Evolutionary conservation across 2,888 invertebrate species (phyloP).

Genomic region (Druceiella hillmani): DNA sequence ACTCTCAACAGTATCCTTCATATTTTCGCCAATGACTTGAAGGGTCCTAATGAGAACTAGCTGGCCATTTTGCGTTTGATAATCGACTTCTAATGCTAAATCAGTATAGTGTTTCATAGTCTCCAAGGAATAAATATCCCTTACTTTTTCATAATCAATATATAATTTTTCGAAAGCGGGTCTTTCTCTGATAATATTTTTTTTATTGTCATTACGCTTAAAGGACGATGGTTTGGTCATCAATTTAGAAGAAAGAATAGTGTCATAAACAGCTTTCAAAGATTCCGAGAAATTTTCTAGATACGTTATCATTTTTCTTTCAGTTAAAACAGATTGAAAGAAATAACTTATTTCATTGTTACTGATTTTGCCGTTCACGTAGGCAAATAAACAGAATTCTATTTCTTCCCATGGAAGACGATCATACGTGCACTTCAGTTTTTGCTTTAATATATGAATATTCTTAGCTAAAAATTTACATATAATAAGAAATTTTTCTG

Average conservation of each 20-base stretch:
- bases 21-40: neutral
- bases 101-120: constrained; percentile 17
- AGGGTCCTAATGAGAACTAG: neutral
- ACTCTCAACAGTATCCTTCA: neutral
- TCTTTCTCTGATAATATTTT: neutral
- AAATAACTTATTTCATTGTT: constrained; percentile 16
- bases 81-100: constrained; percentile 11
- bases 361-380: constrained; percentile 15
- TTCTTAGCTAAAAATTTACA: constrained; percentile 20
- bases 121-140: constrained; percentile 18
- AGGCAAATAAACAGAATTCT: constrained; percentile 24
- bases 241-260: too few species aligned
- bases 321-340: constrained; percentile 3
- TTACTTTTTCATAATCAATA: constrained; percentile 19
- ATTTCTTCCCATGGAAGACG: constrained; percentile 26
- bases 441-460: constrained; percentile 21
- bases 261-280: neutral
- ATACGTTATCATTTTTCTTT: neutral
- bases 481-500: constrained; percentile 20
- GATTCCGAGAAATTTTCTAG: neutral
- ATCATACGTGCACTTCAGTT: constrained; percentile 21
- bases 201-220: neutral
- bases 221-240: too few species aligned
- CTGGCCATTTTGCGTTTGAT: neutral
- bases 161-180: constrained; percentile 19